Evolutionary conservation across 2,113 vertebrate species (phyloP), one percentile per base, ranked within the genome.

Genomic region (Arizona elegans): DNA sequence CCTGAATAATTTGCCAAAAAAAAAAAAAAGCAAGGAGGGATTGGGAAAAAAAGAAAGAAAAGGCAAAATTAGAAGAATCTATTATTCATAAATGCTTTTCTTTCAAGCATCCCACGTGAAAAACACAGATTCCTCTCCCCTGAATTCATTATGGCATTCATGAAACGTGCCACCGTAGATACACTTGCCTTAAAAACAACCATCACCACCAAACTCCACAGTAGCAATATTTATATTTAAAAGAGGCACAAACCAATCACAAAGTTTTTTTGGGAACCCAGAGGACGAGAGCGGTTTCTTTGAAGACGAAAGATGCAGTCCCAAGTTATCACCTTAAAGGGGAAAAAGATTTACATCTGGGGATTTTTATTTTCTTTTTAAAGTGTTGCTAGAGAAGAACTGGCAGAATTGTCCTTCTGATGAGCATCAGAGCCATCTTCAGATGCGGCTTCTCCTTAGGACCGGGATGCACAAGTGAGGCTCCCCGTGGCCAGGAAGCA

Each of bases 41-140:
- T 33, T 23, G 12, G 55, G 65, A 24, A 85, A 53, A 75, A 38
- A 33, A 54, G 92, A 96, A 89, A 90, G 94, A 91, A 94, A 95
- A 95, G 96, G 95, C 93, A 95, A 96, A 94, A 93, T 95, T 59
- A 94, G 95, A 95, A 94, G 96, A 94, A 97, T 96, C 96, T 94
- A 94, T 96, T 95, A 97, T 95, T 96, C 97, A 97, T 97, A 97
- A 97, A 97, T 97, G 97, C 97, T 93, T 96, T 94, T 90, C 96
- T 95, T 95, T 92, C 92, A 97, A 96, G 95, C 96, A 95, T 96
- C 95, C 97, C 97, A 97, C 97, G 95, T 97, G 98, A 97, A 96
- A 95, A 43, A 97, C 97, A 96, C 97, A 97, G 96, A 97, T 97
- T 97, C 96, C 93, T 97, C 97, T 94, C 96, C 95, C 89, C 93